phyloP scores from a whole-genome alignment of 2,113 vertebrate genomes.

The Bostrychus sinensis region DNA sequence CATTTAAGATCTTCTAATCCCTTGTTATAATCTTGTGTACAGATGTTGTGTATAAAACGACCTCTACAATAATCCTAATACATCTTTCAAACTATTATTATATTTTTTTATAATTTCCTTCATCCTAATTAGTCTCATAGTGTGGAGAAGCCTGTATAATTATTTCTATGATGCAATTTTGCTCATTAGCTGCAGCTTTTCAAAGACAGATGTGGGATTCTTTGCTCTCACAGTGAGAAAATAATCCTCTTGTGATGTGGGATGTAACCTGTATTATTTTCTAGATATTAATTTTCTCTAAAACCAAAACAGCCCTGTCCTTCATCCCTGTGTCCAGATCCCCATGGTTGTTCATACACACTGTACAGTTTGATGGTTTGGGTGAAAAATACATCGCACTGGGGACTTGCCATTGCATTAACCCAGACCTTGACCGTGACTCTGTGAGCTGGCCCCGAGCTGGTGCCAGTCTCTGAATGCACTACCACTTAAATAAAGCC shows the following conservation, averaged over 20 bases:
- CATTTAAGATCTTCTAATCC: background rate
- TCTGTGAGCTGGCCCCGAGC: conserved; percentile 22
- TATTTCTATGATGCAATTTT: background rate
- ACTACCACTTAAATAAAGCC: conserved; percentile 13
- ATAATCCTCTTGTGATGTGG: conserved; percentile 28
- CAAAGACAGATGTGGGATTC: conserved; percentile 32
- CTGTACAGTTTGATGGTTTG: conserved; percentile 24
- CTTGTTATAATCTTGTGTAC: background rate
- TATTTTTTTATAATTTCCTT: conserved; percentile 5
- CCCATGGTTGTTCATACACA: background rate
- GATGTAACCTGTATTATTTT: conserved; percentile 1
- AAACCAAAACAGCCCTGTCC: background rate
- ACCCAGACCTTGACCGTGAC: conserved; percentile 36
- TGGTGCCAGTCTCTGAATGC: conserved; percentile 27
- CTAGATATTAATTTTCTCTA: conserved; percentile 3
- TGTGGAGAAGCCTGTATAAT: conserved; percentile 14
- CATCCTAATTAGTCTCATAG: background rate
- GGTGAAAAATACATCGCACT: conserved; percentile 35
- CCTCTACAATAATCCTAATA: background rate
- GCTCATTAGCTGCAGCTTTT: conserved; percentile 5
- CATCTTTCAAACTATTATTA: background rate
- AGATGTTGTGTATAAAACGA: background rate
- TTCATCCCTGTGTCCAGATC: conserved; percentile 2
- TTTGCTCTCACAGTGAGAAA: conserved; percentile 18
- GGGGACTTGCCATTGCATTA: conserved; percentile 30